Evolutionary conservation across 2,888 invertebrate genomes (phyloP).

Genomic region (Sinodicranocentrus sp.): DNA sequence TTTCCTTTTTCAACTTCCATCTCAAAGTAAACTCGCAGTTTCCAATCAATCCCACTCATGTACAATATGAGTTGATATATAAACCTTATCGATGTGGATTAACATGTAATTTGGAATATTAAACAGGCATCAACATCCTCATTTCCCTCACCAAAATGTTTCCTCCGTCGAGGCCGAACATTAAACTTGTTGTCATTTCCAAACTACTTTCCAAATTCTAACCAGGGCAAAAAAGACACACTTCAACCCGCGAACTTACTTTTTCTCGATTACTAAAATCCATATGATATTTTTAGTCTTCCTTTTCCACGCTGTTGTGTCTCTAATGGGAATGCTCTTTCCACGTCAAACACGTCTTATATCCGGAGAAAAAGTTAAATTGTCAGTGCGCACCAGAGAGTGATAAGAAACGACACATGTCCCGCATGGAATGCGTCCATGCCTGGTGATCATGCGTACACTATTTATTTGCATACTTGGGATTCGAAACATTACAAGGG

Average conservation of each 20-base stretch:
- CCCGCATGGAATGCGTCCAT: conserved; percentile 34
- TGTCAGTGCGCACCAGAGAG: neutral
- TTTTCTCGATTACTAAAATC: neutral
- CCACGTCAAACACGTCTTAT: neutral
- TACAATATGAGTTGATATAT: too few relatives aligned
- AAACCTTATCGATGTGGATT: too few relatives aligned
- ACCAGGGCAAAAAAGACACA: neutral
- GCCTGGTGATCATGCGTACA: conserved; percentile 30
- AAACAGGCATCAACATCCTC: neutral
- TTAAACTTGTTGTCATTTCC: conserved; percentile 37
- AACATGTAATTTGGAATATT: neutral
- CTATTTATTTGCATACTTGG: neutral
- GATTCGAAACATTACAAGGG: conserved; percentile 8
- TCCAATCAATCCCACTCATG: too few relatives aligned
- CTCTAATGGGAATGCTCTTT: neutral
- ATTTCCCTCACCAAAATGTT: neutral
- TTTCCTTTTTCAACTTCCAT: too few relatives aligned
- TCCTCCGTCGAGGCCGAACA: conserved; percentile 30
- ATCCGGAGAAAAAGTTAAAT: neutral
- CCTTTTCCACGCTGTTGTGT: neutral
- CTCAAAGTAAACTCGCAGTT: too few relatives aligned
- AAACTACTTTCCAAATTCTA: conserved; percentile 17
- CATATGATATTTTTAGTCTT: conserved; percentile 5
- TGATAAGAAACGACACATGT: conserved; percentile 2
- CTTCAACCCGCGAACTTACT: neutral